Evolutionary conservation across 2,797 vertebrate species (phyloP).

Genomic region (Cheirogaleus major): DNA sequence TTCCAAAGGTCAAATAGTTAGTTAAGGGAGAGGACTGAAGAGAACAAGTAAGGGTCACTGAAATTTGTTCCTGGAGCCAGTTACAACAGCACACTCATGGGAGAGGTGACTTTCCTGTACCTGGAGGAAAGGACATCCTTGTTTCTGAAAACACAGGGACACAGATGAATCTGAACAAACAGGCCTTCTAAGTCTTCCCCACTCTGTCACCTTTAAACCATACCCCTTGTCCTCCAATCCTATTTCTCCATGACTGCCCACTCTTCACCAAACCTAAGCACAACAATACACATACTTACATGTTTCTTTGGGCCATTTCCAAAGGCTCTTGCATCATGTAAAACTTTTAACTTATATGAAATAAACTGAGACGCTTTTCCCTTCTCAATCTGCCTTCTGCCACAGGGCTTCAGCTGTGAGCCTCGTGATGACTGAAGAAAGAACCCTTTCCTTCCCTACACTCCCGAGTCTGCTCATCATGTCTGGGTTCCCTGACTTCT

Average conservation of each 20-base stretch:
- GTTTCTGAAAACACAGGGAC: background rate
- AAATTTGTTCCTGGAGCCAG: too few species aligned
- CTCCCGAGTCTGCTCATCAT: rapidly evolving
- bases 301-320: too few species aligned
- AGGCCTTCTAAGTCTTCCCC: too few species aligned
- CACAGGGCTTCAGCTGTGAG: too few species aligned
- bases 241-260: background rate
- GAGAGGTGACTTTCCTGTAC: background rate
- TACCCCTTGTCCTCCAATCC: background rate
- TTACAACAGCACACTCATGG: background rate
- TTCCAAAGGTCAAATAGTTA: too few species aligned
- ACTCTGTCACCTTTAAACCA: rapidly evolving
- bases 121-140: too few species aligned
- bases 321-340: background rate
- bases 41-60: too few species aligned
- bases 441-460: background rate
- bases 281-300: background rate
- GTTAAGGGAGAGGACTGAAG: too few species aligned
- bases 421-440: background rate
- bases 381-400: background rate
- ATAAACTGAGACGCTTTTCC: background rate
- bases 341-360: background rate
- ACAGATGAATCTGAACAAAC: background rate
- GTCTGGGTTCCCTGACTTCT: background rate
- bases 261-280: background rate